These are phyloP conservation scores for Cherax destructor DNA, from an alignment of 1,140 invertebrate genomes.

Conservation along the genomic window DNA sequence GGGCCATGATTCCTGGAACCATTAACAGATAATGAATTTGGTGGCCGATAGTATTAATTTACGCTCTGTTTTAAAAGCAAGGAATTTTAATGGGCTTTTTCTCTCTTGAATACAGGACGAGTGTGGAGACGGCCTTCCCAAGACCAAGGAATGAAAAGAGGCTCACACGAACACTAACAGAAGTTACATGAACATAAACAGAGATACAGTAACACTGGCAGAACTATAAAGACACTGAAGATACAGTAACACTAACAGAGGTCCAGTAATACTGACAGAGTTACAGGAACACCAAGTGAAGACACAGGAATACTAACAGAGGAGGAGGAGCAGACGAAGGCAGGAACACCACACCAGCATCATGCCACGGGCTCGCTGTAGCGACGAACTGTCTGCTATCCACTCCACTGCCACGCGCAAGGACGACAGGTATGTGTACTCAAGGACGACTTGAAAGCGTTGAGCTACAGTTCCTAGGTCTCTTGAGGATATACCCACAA, in stretches of 20 bases:
- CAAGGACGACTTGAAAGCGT: too few relatives aligned
- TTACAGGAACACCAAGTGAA: neutral
- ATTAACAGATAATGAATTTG: too few relatives aligned
- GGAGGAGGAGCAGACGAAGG: neutral
- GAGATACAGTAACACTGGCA: neutral
- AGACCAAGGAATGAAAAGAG: too few relatives aligned
- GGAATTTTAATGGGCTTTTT: too few relatives aligned
- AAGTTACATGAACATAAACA: too few relatives aligned
- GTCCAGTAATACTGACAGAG: neutral
- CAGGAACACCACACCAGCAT: neutral
- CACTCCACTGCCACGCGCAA: constrained; percentile 48
- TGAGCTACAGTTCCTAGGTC: too few relatives aligned
- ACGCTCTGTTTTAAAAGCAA: too few relatives aligned
- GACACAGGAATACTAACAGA: neutral
- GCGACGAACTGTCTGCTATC: constrained; percentile 47
- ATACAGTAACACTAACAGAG: neutral
- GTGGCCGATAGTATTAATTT: too few relatives aligned
- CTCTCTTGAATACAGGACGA: neutral
- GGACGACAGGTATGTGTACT: constrained; percentile 31
- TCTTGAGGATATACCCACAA: too few relatives aligned
- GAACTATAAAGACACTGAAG: neutral
- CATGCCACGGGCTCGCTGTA: constrained; percentile 50
- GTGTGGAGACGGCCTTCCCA: too few relatives aligned
- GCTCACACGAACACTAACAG: too few relatives aligned
- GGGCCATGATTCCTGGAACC: too few relatives aligned